Evolutionary conservation across 2,888 invertebrate genomes (phyloP), one percentile per base, ranked within the genome.

Genomic region (Lithophane semibrunnea): DNA sequence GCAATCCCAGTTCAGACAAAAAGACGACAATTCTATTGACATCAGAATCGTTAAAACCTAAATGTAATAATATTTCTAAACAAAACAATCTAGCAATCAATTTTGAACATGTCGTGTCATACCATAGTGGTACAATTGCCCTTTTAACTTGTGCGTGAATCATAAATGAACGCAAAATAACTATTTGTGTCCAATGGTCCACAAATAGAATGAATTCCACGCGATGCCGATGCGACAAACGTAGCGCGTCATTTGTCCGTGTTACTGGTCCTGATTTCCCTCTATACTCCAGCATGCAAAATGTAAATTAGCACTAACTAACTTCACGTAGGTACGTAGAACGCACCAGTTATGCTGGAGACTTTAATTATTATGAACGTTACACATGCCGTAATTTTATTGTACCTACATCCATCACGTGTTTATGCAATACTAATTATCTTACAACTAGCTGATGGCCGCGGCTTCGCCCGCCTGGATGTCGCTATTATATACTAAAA

Each of bases 261-360:
- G 8, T 71, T 58, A 24, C 18, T 16, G 16, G 7, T 16, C 12
- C 52, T 29, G 64, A 63, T 75, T 64, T 37, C 37, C 47, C 24
- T 12, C 37, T 64, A 75, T 37, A 42, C 21, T 24, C 37, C 10
- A 16, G 24, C 37, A 37, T 8, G 42, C 21, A 16, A 64, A 64
- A 64, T 75, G 77, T 56, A 77, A 76, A 76, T 63, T n/a, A 49
- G 21, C 10, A 24, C n/a, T 76, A 63, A 63, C 16, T 54, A 75
- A 47, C n/a, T n/a, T 4, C 8, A 64, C 54, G 12, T 52, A 37
- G 37, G 37, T 37, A n/a, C 9, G 13, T n/a, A 29, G 18, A 29
- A 44, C 4, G 44, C 70, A 29, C 16, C 12, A 47, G 24, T 65
- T 47, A 24, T 3, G 47, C 4, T 71, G 4, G 5, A 58, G n/a